Percentiles rank a stretch among this genome's conserved stretches.
These are phyloP conservation scores for Cryptus viduatorius DNA, from an alignment of 2,888 invertebrate genomes.

Conservation along the genomic window DNA sequence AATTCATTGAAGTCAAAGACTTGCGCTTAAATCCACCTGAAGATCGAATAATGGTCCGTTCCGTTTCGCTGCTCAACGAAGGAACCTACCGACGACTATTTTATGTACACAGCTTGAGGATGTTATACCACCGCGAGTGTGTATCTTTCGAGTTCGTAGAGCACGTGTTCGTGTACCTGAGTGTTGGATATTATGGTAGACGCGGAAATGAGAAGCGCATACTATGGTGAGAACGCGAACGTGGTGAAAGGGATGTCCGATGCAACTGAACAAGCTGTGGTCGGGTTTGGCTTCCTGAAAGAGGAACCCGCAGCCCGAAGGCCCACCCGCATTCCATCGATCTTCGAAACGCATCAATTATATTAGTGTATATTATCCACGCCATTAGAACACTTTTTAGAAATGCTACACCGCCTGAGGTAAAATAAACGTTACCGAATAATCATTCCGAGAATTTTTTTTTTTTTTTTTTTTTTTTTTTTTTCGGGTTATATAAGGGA, in stretches of 20 bases:
- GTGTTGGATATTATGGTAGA: conserved; percentile 16
- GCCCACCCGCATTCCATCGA: conserved; percentile 12
- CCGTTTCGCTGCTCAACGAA: background rate
- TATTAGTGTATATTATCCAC: background rate
- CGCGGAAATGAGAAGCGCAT: conserved; percentile 51
- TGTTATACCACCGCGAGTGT: conserved; percentile 1
- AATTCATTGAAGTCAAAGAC: background rate
- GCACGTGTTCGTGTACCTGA: background rate
- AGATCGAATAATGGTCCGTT: background rate
- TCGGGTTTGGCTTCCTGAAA: conserved; percentile 33
- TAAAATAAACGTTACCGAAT: conserved; percentile 5
- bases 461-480: background rate
- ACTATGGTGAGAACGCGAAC: background rate
- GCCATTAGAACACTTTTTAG: conserved; percentile 1
- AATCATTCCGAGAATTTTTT: conserved; percentile 22
- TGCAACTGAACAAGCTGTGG: conserved; percentile 20
- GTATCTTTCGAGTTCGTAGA: background rate
- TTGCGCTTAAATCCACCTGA: background rate
- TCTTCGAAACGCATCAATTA: conserved; percentile 21
- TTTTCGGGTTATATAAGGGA: background rate
- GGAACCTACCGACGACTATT: conserved; percentile 10
- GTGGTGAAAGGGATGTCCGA: conserved; percentile 41
- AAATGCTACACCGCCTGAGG: background rate
- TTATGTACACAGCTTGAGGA: conserved; percentile 23
- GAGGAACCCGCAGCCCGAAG: conserved; percentile 3